phyloP scores from a whole-genome alignment of 2,888 invertebrate genomes.

The Graphium colonna region DNA sequence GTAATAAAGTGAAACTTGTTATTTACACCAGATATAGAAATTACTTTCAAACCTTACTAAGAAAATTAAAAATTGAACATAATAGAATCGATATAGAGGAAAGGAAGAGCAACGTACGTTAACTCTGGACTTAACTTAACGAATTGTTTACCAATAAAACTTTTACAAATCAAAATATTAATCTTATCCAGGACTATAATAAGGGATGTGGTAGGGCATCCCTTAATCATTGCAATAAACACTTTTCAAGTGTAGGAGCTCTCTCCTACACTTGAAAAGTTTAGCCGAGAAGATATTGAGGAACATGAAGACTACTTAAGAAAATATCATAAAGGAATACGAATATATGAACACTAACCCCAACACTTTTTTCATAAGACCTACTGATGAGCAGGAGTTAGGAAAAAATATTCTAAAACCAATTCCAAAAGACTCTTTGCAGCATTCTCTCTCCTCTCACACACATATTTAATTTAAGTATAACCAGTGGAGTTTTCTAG shows the following conservation, averaged over 20 bases:
- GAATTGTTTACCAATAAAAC: too few species aligned
- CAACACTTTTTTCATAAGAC: neutral
- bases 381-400: neutral
- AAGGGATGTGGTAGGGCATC: neutral
- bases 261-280: too few species aligned
- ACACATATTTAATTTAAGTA: neutral
- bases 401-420: too few species aligned
- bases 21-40: neutral
- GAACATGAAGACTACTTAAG: neutral
- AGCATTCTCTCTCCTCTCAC: neutral
- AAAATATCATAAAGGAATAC: neutral
- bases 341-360: neutral
- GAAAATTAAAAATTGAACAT: too few species aligned
- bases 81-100: too few species aligned
- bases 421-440: neutral
- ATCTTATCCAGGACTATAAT: neutral
- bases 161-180: too few species aligned
- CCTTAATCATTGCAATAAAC: neutral
- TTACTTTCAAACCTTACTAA: too few species aligned
- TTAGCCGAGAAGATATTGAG: neutral
- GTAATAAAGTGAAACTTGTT: neutral
- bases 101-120: too few species aligned
- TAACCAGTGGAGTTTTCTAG: neutral
- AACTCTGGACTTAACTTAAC: too few species aligned
- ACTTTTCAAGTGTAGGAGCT: neutral